Evolutionary conservation across 2,888 invertebrate genomes (phyloP), one percentile per base, ranked within the genome.

Genomic region (Hermaeophaga mercurialis): DNA sequence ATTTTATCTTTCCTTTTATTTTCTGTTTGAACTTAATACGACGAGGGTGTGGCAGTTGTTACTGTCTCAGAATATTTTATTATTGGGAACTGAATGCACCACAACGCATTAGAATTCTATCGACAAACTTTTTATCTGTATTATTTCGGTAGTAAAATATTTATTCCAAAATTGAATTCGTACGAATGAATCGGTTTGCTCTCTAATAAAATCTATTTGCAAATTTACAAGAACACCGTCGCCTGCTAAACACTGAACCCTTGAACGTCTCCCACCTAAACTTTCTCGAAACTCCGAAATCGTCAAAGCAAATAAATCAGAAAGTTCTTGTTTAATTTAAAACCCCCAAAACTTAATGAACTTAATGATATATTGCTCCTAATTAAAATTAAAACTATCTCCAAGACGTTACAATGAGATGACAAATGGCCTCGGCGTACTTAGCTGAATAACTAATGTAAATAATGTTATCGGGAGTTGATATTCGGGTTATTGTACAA

Each of bases 311-410:
- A 43, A 56, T 56, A 56, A 56, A 56, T 56, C 56, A 56, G 45
- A 50, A 56, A 56, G 50, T 56, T 56, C 45, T 44, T 50, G 56
- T 56, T 56, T 56, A 48, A 56, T 56, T 56, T 56, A 56, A 50
- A 56, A 56, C 49, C 55, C 49, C 55, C 52, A 6, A 52, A 47
- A 57, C 54, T 55, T 62, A 62, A 62, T 57, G 58, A 59, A 62
- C 48, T 44, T 48, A 57, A 58, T 59, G 59, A 62, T 59, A 57
- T 59, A 62, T 54, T 19, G 55, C 45, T 41, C 44, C 59, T 62
- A 58, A 62, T 62, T 62, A 62, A 62, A 62, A 59, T 55, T 47
- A 54, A 55, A 58, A 58, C 61, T 61, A 61, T 56, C 56, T 54
- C 52, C 36, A 44, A 55, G 56, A 54, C 45, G 49, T 41, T 28